phyloP scores from a whole-genome alignment of 1,140 invertebrate genomes.

The Dinoponera quadriceps region DNA sequence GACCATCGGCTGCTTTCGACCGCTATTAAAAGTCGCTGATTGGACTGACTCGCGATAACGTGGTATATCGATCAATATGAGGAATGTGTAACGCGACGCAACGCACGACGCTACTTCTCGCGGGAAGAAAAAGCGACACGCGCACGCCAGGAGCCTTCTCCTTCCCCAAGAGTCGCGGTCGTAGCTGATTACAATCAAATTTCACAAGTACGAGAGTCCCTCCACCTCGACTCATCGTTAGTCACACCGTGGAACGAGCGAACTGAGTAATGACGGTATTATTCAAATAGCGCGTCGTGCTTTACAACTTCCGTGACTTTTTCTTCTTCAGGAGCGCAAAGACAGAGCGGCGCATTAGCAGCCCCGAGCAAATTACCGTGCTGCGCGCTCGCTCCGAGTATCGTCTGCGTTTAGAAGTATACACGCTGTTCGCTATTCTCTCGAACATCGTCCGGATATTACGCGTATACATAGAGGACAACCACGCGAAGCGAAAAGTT shows the following conservation, averaged over 20 bases:
- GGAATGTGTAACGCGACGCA: neutral
- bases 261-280: conserved; percentile 74
- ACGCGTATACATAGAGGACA: conserved; percentile 1
- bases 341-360: conserved; percentile 56
- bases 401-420: conserved; percentile 6
- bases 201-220: conserved; percentile 52
- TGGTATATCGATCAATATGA: neutral
- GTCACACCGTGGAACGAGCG: conserved; percentile 60
- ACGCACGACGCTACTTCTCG: neutral
- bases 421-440: conserved; percentile 8
- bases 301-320: conserved; percentile 70
- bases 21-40: too few species aligned
- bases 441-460: conserved; percentile 37
- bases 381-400: conserved; percentile 11
- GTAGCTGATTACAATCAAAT: conserved; percentile 56
- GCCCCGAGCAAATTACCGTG: conserved; percentile 52
- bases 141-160: neutral
- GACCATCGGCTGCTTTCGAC: too few species aligned
- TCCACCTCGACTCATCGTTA: conserved; percentile 63
- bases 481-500: conserved; percentile 6
- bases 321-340: conserved; percentile 34
- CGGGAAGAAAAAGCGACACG: neutral
- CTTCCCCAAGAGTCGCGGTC: neutral
- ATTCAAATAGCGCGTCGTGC: conserved; percentile 70
- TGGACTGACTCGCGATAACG: too few species aligned